Base-by-base conservation (phyloP, 1,140 invertebrate species). In the Drosophila simulans region DNA sequence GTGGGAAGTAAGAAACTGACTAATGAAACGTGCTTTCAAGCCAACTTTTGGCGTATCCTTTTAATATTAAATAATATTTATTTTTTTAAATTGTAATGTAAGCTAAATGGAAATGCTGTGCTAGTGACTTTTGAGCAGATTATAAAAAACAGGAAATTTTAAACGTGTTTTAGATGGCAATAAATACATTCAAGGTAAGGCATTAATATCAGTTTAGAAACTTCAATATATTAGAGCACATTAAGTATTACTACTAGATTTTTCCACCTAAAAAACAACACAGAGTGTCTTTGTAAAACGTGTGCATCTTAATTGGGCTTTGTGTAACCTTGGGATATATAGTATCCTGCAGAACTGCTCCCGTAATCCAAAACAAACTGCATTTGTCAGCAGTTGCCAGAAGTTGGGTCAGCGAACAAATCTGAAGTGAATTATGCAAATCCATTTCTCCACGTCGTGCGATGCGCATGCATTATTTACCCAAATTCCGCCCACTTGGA, bases 381-480 rank as follows among this genome's bases (percentile, higher is more conserved):
- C 68, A 71, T 70, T 71, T 71, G 75, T 66, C 69, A 65, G 56
- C 71, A 72, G 80, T 71, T 71, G 75, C 59, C 59, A 49, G 48
- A 57, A 77, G 80, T 40, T 70, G 52, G 68, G 68, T 71, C 68
- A 71, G 65, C 43, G 51, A 70, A 70, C 43, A 57, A 71, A 71
- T 70, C 68, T 57, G 27, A 70, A 69, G 65, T 56, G 66, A 70
- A 69, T 57, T 69, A 70, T 70, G 66, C 65, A 57, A 69, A 69
- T 70, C 51, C 66, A 69, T 70, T 71, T 45, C 64, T 68, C 35
- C 25, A 56, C 64, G 34, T 40, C 64, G 51, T 70, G 51, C 63
- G 49, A 70, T 70, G 52, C 65, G 55, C 64, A 70, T 57, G 68
- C 64, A 70, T 71, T 71, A 70, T 70, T 57, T 70, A 42, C 68